Conservation (phyloP, 2,888 invertebrate genomes). For the Sylvicola cinctus region DNA sequence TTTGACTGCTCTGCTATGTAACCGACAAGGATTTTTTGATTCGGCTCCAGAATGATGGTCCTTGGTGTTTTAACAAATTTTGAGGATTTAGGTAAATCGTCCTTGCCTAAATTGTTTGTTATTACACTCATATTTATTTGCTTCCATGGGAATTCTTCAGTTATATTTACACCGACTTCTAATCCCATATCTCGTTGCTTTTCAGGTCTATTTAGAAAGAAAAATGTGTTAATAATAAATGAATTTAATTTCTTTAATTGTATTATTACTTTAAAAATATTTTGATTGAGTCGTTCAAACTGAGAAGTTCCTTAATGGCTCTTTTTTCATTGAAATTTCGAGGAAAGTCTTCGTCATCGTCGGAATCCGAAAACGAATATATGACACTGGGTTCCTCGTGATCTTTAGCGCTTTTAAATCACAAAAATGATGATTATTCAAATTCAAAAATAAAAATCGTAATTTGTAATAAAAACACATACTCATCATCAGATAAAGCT, state of each 20-base stretch:
- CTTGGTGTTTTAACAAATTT: too few species aligned
- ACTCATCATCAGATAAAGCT: too few species aligned
- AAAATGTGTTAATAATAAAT: not conserved
- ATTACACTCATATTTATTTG: slow-evolving; percentile 36
- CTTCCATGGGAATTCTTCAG: slow-evolving; percentile 55
- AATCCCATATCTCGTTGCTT: slow-evolving; percentile 29
- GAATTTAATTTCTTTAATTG: too few species aligned
- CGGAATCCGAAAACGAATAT: slow-evolving; percentile 9
- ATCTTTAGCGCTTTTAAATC: too few species aligned
- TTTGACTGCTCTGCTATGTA: slow-evolving; percentile 42
- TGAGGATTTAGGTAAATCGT: slow-evolving; percentile 30
- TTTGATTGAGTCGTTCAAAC: slow-evolving; percentile 9
- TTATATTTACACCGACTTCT: slow-evolving; percentile 44
- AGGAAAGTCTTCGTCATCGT: slow-evolving; percentile 12
- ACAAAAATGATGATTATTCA: too few species aligned
- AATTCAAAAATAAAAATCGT: too few species aligned
- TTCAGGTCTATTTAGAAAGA: slow-evolving; percentile 8
- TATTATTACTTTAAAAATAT: too few species aligned
- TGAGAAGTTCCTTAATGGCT: slow-evolving; percentile 15
- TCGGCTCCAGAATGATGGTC: too few species aligned
- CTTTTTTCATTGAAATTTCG: slow-evolving; percentile 12
- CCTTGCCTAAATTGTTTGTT: slow-evolving; percentile 32
- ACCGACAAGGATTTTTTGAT: slow-evolving; percentile 30
- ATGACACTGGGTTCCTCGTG: too few species aligned
- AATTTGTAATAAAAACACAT: too few species aligned